phyloP scores from a whole-genome alignment of 1,140 invertebrate genomes.

The Brachionus asplanchnoidis region DNA sequence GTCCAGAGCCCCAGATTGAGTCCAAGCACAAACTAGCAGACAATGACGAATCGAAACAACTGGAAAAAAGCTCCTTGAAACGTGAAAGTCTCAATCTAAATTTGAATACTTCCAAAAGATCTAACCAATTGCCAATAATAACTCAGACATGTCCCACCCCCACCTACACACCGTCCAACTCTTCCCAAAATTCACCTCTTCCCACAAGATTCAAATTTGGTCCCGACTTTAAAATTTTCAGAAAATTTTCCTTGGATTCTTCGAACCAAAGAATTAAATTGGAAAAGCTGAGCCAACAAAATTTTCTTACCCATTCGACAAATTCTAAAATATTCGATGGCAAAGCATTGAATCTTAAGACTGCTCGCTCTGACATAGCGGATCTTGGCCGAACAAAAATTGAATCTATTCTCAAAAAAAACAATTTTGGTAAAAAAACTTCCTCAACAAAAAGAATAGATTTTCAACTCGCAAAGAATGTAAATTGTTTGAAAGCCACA shows the following conservation, averaged over 20 bases:
- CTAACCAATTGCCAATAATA: neutral
- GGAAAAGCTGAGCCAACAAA: neutral
- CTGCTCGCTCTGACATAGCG: neutral
- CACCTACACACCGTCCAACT: neutral
- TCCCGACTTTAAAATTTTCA: neutral
- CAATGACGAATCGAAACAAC: neutral
- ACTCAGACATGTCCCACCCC: conserved; percentile 25
- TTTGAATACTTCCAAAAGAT: neutral
- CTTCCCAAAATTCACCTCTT: conserved; percentile 9
- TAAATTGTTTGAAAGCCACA: neutral
- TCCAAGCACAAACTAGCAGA: neutral
- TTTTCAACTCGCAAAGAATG: neutral
- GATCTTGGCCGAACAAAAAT: neutral
- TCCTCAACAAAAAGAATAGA: neutral
- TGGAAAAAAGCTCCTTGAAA: neutral
- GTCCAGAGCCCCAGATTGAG: neutral
- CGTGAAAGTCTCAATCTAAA: neutral
- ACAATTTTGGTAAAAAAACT: neutral
- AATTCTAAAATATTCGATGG: neutral
- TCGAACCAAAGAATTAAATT: neutral
- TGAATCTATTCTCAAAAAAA: neutral
- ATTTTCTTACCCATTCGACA: neutral
- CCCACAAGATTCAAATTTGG: neutral
- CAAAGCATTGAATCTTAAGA: neutral
- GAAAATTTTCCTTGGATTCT: conserved; percentile 9